Base-by-base conservation (phyloP, 2,888 invertebrate genomes). In the Perizoma flavofasciatum region DNA sequence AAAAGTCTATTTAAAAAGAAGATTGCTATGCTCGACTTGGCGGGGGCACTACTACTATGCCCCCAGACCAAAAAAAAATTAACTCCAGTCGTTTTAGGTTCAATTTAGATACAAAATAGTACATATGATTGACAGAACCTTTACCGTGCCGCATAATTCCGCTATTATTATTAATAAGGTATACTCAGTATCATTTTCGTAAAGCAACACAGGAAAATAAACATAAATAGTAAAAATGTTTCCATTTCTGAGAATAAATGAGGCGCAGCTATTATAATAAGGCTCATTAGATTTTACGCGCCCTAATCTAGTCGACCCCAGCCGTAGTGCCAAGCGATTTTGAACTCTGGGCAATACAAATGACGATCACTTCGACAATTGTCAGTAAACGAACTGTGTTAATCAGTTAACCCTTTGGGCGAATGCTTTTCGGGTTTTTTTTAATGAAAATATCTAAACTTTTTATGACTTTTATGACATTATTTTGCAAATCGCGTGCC, bases 271-370 rank as follows among this genome's bases (percentile, higher is more conserved):
- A 83, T 84, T 85, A 62, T 86, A 81, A 77, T 77, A 77, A 71
- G 79, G 75, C 78, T 83, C 88, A 87, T 89, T 87, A 85, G 79
- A 84, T 83, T 86, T 83, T 80, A 85, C 78, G 80, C 74, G 68
- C 75, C 73, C 77, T 79, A 82, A 84, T 83, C 79, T 75, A 75
- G 69, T 70, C 72, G 72, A 79, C 73, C 76, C 69, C 71, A 69
- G 48, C 69, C 64, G 65, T 68, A 68, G 61, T 65, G 74, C 70
- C 74, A 77, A 75, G 66, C 82, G 71, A 84, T 80, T 83, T 75
- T 84, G 69, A 78, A 71, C 85, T 80, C 77, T 86, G 79, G 79
- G 75, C 70, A 77, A 79, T 78, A 75, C 75, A 77, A 77, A 83
- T 83, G 49, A 83, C 75, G 78, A 75, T 71, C 71, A 73, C 71